Conservation (phyloP, 2,888 invertebrate species). For the Hydraecia micacea region DNA sequence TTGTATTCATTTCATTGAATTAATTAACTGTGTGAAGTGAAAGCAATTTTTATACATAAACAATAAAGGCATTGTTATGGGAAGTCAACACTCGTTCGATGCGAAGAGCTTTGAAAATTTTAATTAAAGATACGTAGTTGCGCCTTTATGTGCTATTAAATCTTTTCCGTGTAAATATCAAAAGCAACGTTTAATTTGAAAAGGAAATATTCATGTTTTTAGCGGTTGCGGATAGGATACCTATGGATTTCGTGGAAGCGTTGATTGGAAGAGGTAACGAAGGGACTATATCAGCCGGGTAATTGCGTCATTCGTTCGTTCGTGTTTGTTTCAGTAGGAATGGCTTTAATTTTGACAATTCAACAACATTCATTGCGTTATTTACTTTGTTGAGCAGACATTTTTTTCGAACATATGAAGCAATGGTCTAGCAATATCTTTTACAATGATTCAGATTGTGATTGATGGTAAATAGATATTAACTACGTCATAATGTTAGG, state of each 20-base stretch:
- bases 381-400: background rate
- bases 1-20: constrained; percentile 62
- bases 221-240: background rate
- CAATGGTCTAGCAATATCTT: background rate
- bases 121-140: constrained; percentile 77
- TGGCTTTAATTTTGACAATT: no score
- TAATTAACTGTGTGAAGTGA: constrained; percentile 72
- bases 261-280: background rate
- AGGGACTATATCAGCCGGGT: background rate
- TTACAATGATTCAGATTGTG: no score
- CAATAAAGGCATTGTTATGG: constrained; percentile 66
- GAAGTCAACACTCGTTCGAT: constrained; percentile 48
- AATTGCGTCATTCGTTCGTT: background rate
- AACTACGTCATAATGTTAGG: no score
- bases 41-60: constrained; percentile 73
- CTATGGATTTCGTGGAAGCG: constrained; percentile 9
- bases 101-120: constrained; percentile 75
- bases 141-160: constrained; percentile 71
- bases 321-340: no score
- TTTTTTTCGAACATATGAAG: background rate
- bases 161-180: constrained; percentile 65
- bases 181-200: constrained; percentile 52
- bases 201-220: constrained; percentile 45
- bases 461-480: no score
- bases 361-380: background rate